Base-by-base conservation (phyloP, 2,113 vertebrate genomes). In the Coreoperca whiteheadi region DNA sequence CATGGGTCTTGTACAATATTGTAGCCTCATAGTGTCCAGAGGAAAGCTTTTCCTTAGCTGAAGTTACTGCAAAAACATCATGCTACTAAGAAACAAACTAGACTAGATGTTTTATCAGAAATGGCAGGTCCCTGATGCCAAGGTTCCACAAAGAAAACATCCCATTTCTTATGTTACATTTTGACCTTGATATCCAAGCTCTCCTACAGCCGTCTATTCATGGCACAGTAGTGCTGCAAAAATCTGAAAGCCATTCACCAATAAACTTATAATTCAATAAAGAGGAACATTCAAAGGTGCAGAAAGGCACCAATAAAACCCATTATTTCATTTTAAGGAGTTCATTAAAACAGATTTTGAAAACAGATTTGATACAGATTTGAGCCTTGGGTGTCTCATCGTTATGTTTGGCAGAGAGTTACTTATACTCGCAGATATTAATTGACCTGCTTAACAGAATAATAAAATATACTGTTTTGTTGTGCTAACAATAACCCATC, bases 371-470 rank as follows among this genome's bases (percentile, higher is more conserved):
- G 4, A 64, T 15, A 59, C 11, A 48, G 8, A 85, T 69, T 53
- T 37, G 3, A 65, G 43, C 53, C 34, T 63, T 66, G 53, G 11
- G 14, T 48, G 46, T 61, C 21, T 53, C 28, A n/a, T 72, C 1
- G 11, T 41, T 23, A 20, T 46, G 18, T 65, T 76, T 34, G 6
- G 10, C 4, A 46, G 50, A 76, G 16, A 59, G 50, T 63, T 51
- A 50, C 32, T 65, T 65, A 51, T 0, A 30, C n/a, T 71, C n/a
- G 20, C 14, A 78, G 25, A 56, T 23, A 77, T 57, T 28, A 77
- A 73, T 34, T 65, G 32, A 72, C 63, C 30, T 50, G n/a, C 53
- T 82, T 65, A 76, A 79, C 16, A 73, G 68, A 57, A 50, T 48
- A 39, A 54, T 64, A 18, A 60, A 69, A 66, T 50, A 8, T 43